Evolutionary conservation across 2,113 vertebrate genomes (phyloP).

Genomic region (Rafetus swinhoei): DNA sequence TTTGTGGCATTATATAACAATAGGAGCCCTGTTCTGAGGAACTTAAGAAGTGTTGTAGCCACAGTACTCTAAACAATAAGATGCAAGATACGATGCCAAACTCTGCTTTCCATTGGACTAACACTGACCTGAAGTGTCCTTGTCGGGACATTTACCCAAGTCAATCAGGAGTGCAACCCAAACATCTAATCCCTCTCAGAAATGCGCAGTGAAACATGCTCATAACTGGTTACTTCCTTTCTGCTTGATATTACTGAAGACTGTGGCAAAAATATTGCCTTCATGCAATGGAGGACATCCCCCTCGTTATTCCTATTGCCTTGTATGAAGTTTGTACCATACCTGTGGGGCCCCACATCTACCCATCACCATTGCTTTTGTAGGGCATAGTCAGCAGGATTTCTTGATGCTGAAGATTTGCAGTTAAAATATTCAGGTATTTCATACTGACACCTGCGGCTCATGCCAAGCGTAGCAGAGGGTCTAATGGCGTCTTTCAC

Average conservation of each 20-base stretch:
- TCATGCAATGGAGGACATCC: background rate
- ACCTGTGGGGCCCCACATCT: background rate
- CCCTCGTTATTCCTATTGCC: background rate
- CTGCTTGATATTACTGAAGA: background rate
- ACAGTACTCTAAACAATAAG: background rate
- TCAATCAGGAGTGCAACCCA: background rate
- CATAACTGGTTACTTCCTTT: background rate
- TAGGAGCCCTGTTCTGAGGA: background rate
- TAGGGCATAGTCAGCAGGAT: background rate
- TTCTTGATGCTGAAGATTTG: background rate
- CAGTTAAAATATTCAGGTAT: background rate
- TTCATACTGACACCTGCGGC: background rate
- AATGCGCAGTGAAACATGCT: background rate
- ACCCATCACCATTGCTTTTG: background rate
- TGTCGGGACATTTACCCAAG: background rate
- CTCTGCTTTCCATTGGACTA: background rate
- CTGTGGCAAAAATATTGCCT: background rate
- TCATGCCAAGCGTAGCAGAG: background rate
- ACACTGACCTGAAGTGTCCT: background rate
- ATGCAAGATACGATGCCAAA: background rate
- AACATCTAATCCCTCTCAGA: accelerated
- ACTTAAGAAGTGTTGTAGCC: background rate
- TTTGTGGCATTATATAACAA: background rate
- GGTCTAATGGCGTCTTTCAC: background rate
- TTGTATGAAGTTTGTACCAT: background rate